Base-by-base conservation (phyloP, 23 tunicate genomes). In the Corella eumyota region DNA sequence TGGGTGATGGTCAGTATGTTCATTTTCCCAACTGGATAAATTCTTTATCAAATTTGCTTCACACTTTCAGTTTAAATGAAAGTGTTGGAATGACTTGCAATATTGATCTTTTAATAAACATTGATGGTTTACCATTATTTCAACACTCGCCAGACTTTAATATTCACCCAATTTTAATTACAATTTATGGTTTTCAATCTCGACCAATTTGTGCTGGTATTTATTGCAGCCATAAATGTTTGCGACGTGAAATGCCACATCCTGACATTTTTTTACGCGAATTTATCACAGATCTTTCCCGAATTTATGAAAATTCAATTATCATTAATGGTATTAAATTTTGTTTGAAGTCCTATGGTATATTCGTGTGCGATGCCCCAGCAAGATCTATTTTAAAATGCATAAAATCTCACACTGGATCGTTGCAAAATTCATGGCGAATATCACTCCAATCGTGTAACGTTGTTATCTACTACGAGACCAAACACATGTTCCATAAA, bases 131-230 rank as follows among this genome's bases (percentile, higher is more conserved):
- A 22, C 78, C 78, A 32, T 36, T 72, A 22, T 72, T 72, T 49
- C 50, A 61, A 0, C 59, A 31, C 3, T 61, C 78, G 4, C 78
- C 78, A 0, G 59, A 72, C 30, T 61, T 32, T 61, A 72, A 72
- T 23, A 1, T 72, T 1, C 51, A 72, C 33, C 78, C 78, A 5
- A 72, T 72, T 49, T 27, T 72, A 5, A 61, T 72, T 46, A 49
- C 69, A 33, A 32, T 72, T n/a, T 72, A 60, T 13, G 34, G 61
- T 17, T 13, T 21, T 4, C 47, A 61, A 72, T 61, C 61, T 68
- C 61, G 61, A 49, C 78, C 78, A 32, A 3, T 72, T 3, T 61
- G 78, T 72, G 78, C 68, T 1, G 78, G 68, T 3, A 72, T 72
- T 23, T 72, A 72, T 34, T 72, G 32, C 60, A 26, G 50, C 6